phyloP scores from a whole-genome alignment of 2,888 invertebrate genomes.

The Selenia dentaria region DNA sequence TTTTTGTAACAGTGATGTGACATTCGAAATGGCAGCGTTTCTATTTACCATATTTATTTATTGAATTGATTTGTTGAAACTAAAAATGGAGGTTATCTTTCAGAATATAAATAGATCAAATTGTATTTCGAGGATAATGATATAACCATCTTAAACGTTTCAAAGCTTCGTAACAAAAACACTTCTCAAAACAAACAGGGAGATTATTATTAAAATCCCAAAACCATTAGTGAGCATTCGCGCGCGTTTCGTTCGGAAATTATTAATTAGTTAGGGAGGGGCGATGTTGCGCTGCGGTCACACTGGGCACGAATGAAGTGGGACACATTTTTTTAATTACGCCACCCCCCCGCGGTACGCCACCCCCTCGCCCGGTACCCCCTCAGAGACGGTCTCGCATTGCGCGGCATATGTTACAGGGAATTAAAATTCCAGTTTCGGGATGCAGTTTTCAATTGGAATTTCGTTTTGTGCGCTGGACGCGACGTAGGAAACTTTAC shows the following conservation, averaged over 20 bases:
- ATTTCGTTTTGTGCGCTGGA: slow-evolving; percentile 26
- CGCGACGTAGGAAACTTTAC: slow-evolving; percentile 26
- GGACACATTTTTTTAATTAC: slow-evolving; percentile 83
- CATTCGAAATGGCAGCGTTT: too few species aligned
- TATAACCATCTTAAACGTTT: slow-evolving; percentile 7
- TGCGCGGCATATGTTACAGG: slow-evolving; percentile 70
- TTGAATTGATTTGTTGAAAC: too few species aligned
- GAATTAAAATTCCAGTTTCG: slow-evolving; percentile 76
- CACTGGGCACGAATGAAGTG: slow-evolving; percentile 73
- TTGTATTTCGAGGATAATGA: too few species aligned
- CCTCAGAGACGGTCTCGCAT: slow-evolving; percentile 24
- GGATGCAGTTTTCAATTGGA: slow-evolving; percentile 67
- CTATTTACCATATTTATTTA: too few species aligned
- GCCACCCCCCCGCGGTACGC: slow-evolving; percentile 5
- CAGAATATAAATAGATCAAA: too few species aligned
- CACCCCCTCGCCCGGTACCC: slow-evolving; percentile 32
- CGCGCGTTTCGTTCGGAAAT: slow-evolving; percentile 45
- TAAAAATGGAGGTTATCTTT: too few species aligned
- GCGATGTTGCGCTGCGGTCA: slow-evolving; percentile 48
- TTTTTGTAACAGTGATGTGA: too few species aligned
- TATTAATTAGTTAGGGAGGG: slow-evolving; percentile 70
- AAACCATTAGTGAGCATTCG: slow-evolving; percentile 50
- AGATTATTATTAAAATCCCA: slow-evolving; percentile 70
- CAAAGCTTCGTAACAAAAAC: slow-evolving; percentile 25
- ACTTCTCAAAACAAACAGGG: slow-evolving; percentile 36